Base-by-base conservation (phyloP, 2,797 vertebrate species). In the Carduelis carduelis region DNA sequence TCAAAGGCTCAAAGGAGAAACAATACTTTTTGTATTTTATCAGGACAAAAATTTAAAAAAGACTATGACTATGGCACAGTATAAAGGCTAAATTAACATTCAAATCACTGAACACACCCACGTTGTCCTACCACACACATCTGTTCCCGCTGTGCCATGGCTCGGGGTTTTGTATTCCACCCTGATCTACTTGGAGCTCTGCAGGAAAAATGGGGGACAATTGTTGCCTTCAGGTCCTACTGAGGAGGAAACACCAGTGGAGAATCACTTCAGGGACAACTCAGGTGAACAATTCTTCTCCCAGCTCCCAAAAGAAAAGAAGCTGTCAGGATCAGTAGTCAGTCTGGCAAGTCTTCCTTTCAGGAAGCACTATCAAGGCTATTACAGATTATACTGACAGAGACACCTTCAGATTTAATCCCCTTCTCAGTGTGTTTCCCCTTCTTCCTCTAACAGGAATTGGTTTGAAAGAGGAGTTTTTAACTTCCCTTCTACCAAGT, bases 51-150 rank as follows among this genome's bases (percentile, higher is more conserved):
- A 16, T 32, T 55, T 5, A 1, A 28, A 66, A 79, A 61, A 50
- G 3, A 15, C 5, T 23, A 32, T 64, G 68, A 85, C 57, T 35
- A 15, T n/a, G 23, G 18, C 71, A 63, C 59, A 43, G 37, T 11
- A 70, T 32, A 56, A 93, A 83, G 80, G 39, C 57, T 60, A 90
- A 93, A 95, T 90, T 83, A 90, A 88, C 75, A 83, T 60, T 69
- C 8, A 0, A 87, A 86, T 83, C 43, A 23, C 2, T 53, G 75
- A 92, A 66, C 52, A 50, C 65, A 47, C 87, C 85, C 92, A 83
- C 49, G 1, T 44, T 86, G 30, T 91, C 84, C 59, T 70, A 64
- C 61, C 74, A 83, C 50, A 79, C 68, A 32, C 63, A 86, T 74
- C 78, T 93, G 61, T 43, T 89, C 81, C 75, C 63, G 32, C 80